Conservation (phyloP, 2,888 invertebrate genomes). For the Rhamnusium bicolor region DNA sequence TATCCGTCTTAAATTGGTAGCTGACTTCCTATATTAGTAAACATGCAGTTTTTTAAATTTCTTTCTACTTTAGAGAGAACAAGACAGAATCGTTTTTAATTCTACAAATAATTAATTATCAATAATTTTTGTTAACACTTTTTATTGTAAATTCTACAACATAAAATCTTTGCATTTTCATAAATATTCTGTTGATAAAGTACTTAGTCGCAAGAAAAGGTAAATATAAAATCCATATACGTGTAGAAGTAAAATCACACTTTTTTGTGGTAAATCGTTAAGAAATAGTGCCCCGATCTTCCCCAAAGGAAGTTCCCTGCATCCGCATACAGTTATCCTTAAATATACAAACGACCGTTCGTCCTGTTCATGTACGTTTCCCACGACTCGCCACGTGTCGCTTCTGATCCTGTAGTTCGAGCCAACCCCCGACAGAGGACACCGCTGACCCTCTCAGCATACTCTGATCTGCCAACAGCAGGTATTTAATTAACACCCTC, state of each 20-base stretch:
- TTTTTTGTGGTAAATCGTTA: too few relatives aligned
- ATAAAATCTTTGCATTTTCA: too few relatives aligned
- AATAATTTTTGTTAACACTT: too few relatives aligned
- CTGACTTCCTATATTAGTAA: too few relatives aligned
- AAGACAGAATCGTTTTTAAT: too few relatives aligned
- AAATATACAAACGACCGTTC: conserved; percentile 27
- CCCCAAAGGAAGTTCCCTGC: conserved; percentile 34
- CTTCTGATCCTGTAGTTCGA: conserved; percentile 29
- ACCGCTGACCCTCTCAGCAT: conserved; percentile 14
- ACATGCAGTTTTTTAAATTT: too few relatives aligned
- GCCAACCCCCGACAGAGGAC: conserved; percentile 47
- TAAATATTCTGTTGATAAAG: too few relatives aligned
- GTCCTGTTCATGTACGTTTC: conserved; percentile 38
- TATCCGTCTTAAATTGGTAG: too few relatives aligned
- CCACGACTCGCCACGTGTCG: conserved; percentile 45
- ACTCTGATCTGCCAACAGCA: background rate
- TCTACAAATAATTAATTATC: too few relatives aligned
- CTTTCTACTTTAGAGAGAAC: too few relatives aligned
- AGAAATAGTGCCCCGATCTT: background rate
- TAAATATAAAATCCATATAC: background rate
- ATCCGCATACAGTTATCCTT: conserved; percentile 41
- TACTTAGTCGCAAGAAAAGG: background rate
- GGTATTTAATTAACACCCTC: conserved; percentile 33
- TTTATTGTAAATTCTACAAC: too few relatives aligned
- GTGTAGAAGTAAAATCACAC: background rate